These are phyloP conservation scores for Bombus pyrosoma DNA, from an alignment of 1,140 invertebrate genomes.

Conservation along the genomic window DNA sequence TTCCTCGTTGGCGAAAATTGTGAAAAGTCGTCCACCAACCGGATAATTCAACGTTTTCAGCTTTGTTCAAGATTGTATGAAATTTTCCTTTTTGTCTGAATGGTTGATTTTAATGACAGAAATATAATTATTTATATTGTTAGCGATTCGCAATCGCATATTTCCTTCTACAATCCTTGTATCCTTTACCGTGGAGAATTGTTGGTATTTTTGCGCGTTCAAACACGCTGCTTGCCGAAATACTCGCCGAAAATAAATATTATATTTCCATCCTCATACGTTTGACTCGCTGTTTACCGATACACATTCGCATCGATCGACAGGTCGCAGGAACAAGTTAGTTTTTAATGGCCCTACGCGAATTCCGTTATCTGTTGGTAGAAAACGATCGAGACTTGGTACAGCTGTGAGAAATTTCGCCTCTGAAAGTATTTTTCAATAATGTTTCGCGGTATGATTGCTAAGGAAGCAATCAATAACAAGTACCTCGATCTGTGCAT, in stretches of 20 bases:
- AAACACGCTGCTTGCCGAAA: not conserved
- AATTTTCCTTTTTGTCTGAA: not conserved
- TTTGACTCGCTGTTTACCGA: conserved; percentile 4
- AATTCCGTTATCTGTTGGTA: not conserved
- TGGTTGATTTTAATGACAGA: not conserved
- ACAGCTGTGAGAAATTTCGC: not conserved
- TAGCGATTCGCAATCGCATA: no score
- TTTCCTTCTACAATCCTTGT: no score
- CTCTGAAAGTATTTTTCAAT: not conserved
- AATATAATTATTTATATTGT: not conserved
- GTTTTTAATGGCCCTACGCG: not conserved
- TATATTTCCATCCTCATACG: conserved; percentile 1
- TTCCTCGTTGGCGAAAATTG: conserved; percentile 31
- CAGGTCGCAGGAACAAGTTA: not conserved
- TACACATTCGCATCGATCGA: not conserved
- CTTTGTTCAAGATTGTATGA: conserved; percentile 33
- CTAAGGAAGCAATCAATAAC: not conserved
- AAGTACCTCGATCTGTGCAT: not conserved
- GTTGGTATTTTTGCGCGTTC: not conserved
- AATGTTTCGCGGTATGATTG: not conserved
- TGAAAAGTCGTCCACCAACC: conserved; percentile 28
- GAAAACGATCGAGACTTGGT: not conserved
- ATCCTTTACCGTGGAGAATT: not conserved
- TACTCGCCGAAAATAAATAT: conserved; percentile 23
- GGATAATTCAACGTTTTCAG: not conserved